Percentiles rank a stretch among this genome's conserved stretches.
Evolutionary conservation across 1,140 invertebrate species (phyloP).

Genomic region (Drosophila willistoni): DNA sequence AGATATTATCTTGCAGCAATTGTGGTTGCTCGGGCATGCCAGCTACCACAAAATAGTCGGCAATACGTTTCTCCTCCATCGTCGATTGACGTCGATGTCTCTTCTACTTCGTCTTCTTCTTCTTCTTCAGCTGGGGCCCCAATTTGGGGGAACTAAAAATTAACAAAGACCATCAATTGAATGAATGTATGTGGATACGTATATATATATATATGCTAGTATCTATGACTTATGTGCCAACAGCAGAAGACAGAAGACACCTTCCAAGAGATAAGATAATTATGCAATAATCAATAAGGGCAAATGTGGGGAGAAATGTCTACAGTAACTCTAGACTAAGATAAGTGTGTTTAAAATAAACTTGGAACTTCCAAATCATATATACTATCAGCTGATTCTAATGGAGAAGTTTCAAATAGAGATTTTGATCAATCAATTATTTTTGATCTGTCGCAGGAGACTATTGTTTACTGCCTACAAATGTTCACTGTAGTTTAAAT

Average conservation of each 20-base stretch:
- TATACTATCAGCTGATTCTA: too few species aligned
- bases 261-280: constrained; percentile 6
- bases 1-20: constrained; percentile 91
- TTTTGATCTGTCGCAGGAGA: too few species aligned
- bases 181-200: neutral
- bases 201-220: neutral
- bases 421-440: too few species aligned
- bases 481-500: neutral
- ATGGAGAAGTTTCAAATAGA: too few species aligned
- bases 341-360: too few species aligned
- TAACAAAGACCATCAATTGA: neutral
- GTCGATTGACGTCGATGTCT: neutral
- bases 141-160: neutral
- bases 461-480: too few species aligned
- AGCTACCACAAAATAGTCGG: constrained; percentile 98
- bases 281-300: constrained; percentile 5
- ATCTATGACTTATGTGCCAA: neutral
- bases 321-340: neutral
- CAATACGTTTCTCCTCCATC: constrained; percentile 93
- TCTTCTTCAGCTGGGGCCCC: neutral
- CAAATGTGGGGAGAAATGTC: neutral
- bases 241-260: constrained; percentile 1
- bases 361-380: too few species aligned
- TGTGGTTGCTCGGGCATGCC: constrained; percentile 93
- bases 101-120: neutral